Base-by-base conservation (phyloP, 2,797 vertebrate species). In the Erpetoichthys calabaricus region DNA sequence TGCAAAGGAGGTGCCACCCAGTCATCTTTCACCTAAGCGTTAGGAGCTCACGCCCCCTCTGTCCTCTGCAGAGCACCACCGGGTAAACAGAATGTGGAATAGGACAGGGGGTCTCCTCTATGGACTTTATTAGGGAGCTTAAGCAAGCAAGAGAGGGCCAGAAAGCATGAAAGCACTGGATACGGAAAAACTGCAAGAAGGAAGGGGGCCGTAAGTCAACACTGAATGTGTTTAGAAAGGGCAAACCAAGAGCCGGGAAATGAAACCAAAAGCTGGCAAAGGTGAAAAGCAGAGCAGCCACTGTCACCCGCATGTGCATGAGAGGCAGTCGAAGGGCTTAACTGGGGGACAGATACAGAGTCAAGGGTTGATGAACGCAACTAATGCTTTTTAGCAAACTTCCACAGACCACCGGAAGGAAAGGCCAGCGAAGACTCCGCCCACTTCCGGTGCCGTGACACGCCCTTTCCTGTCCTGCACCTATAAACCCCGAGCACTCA, bases 391-490 rank as follows among this genome's bases (percentile, higher is more conserved):
- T 56, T 63, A 56, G 6, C 56, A 59, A 59, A 59, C 58, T 62
- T 63, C 45, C 63, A 52, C 53, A 56, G 65, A 61, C 25, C 25
- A 25, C 25, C 25, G 25, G 25, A 25, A 25, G 25, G 25, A 25
- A 25, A 2, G 25, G n/a, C n/a, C n/a, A n/a, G n/a, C n/a, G n/a
- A 25, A 25, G 25, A 25, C 25, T 25, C 25, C 25, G 2, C 25
- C 58, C 57, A 61, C 59, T 62, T 69, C 65, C 71, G 70, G 68
- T 73, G 65, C 66, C 65, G 68, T 72, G 66, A 0, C 0, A 67
- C 56, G 60, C 65, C 49, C 45, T 45, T 64, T 64, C 59, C 62
- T 60, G 53, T 25, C 25, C 25, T 25, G 25, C 25, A 25, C 25
- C 2, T 25, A 25, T 25, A 25, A 25, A 25, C 25, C 25, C 25